Evolutionary conservation across 2,113 vertebrate species (phyloP), one percentile per base, ranked within the genome.

Genomic region (Callionymus lyra): DNA sequence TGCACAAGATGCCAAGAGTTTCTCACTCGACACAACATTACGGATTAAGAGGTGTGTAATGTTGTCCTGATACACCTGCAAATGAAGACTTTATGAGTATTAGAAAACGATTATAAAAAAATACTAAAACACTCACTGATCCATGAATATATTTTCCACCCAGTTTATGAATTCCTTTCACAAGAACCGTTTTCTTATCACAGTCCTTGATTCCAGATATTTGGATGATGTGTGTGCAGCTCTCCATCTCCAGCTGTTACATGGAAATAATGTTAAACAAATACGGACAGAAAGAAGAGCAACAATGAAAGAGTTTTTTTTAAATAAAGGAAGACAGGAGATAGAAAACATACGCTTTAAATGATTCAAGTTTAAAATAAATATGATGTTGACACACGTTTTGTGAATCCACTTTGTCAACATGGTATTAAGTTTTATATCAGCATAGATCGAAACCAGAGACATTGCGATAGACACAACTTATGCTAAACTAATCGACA

Each of bases 1-100:
- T 58, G 94, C 91, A 70, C 92, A 98, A 19, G 91, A 88, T 48
- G 93, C 89, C 64, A 97, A 77, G 75, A 92, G 86, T 68, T 98
- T 98, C 70, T 98, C 95, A 65, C 91, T 95, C 52, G 77, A 82
- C 79, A 85, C 82, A 2, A 85, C 75, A n/a, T 76, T 79, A 51
- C 85, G 83, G 19, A 88, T 88, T 74, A 98, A 83, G 37, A 98
- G 84, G 71, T 98, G 93, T 6, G 93, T 91, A 12, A 82, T 84
- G 58, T 65, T 68, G 19, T 84, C 74, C 59, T 85, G 86, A 61
- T 93, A 98, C 56, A 82, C 81, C 95, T 98, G 69, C 6, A 55
- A 71, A 72, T 69, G 8, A 50, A 56, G 2, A 12, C 9, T 33
- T 14, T 12, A 44, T 33, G 31, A 44, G 17, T 44, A 3, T 12